These are phyloP conservation scores for Tribolium freemani DNA, from an alignment of 2,888 invertebrate species.

Conservation along the genomic window DNA sequence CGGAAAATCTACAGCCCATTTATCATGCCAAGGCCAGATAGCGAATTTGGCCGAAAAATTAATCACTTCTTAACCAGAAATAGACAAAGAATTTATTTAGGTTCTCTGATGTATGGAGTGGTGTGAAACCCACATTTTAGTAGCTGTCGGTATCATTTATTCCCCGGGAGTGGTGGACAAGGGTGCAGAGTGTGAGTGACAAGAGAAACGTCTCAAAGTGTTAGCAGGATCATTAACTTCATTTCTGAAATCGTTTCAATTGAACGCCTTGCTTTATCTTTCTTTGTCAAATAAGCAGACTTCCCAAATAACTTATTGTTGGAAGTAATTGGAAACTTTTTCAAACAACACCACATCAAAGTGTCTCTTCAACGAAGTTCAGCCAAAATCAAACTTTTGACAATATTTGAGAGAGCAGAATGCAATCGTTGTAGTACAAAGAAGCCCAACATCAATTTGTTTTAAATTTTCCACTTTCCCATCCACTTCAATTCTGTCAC, in stretches of 20 bases:
- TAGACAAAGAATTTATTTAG: neutral
- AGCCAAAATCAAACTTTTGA: neutral
- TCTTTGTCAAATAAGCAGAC: slow-evolving; percentile 29
- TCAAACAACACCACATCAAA: slow-evolving; percentile 19
- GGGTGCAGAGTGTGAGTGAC: slow-evolving; percentile 51
- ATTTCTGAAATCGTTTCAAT: slow-evolving; percentile 51
- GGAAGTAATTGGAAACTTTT: slow-evolving; percentile 31
- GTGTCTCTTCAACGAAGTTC: slow-evolving; percentile 8
- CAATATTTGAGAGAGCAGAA: neutral
- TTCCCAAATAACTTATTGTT: slow-evolving; percentile 33
- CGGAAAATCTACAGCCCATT: slow-evolving; percentile 26
- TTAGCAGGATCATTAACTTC: slow-evolving; percentile 58
- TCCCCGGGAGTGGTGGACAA: slow-evolving; percentile 39
- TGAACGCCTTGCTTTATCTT: slow-evolving; percentile 45
- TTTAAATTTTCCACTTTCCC: slow-evolving; percentile 10
- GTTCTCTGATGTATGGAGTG: slow-evolving; percentile 21
- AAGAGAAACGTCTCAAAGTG: slow-evolving; percentile 59
- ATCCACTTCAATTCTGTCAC: slow-evolving; percentile 28
- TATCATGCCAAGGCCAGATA: slow-evolving; percentile 24
- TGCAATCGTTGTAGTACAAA: neutral
- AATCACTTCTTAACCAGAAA: neutral
- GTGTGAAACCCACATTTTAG: slow-evolving; percentile 45
- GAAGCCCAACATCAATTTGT: slow-evolving; percentile 14
- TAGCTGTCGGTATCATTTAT: slow-evolving; percentile 48
- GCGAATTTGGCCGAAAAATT: neutral